phyloP scores from a whole-genome alignment of 1,140 invertebrate species.

The Sinonovacula constricta region DNA sequence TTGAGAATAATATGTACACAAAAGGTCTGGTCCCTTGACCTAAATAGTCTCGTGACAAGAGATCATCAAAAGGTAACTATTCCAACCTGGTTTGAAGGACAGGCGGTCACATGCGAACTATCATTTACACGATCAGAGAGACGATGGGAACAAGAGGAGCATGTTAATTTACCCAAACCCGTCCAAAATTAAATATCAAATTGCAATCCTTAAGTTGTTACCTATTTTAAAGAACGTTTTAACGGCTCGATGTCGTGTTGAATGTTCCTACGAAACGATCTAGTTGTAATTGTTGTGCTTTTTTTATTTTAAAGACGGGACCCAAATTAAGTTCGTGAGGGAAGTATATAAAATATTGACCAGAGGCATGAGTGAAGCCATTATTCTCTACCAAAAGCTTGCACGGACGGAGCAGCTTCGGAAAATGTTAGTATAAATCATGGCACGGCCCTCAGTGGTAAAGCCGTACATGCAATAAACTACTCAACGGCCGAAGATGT shows the following conservation, averaged over 20 bases:
- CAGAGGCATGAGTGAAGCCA: conserved; percentile 13
- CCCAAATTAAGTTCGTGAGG: conserved; percentile 40
- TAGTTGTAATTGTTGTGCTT: conserved; percentile 10
- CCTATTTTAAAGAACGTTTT: conserved; percentile 1
- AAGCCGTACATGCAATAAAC: conserved; percentile 17
- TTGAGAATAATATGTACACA: too few relatives aligned
- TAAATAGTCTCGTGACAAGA: too few relatives aligned
- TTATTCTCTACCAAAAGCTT: conserved; percentile 35
- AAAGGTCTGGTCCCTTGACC: too few relatives aligned
- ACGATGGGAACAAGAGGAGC: conserved; percentile 22
- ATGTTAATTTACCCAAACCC: conserved; percentile 12
- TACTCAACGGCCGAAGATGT: conserved; percentile 1
- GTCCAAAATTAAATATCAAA: conserved; percentile 14
- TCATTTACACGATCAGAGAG: conserved; percentile 29
- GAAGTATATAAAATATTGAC: conserved; percentile 25
- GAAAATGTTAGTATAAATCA: conserved; percentile 31
- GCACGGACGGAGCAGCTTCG: conserved; percentile 18
- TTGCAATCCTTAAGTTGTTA: conserved; percentile 22
- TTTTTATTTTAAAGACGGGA: conserved; percentile 18
- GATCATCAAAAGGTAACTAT: too few relatives aligned
- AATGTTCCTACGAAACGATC: not conserved
- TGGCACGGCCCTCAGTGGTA: not conserved
- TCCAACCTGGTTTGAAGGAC: too few relatives aligned
- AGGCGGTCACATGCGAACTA: too few relatives aligned
- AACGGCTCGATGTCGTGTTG: conserved; percentile 34